A percentile compares a stretch with the other conserved stretches of the same genome.
These are phyloP conservation scores for Chlorocebus sabaeus DNA, from an alignment of 2,113 vertebrate species.

Conservation along the genomic window DNA sequence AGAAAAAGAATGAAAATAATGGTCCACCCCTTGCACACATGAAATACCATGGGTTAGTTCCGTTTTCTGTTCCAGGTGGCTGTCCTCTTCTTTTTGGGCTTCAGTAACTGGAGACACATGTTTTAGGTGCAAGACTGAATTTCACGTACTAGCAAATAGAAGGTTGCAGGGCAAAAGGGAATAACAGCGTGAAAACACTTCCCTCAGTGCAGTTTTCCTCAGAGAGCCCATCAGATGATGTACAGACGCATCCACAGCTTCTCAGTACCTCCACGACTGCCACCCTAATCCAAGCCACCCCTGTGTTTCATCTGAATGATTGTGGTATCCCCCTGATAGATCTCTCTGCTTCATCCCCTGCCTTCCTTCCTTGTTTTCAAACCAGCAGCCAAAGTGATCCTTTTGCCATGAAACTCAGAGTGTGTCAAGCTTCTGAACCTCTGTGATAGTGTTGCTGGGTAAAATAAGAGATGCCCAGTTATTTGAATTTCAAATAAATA, in stretches of 20 bases:
- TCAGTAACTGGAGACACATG: not conserved
- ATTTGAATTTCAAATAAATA: not conserved
- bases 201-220: accelerated
- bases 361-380: not conserved
- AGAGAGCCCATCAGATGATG: not conserved
- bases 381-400: not conserved
- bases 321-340: accelerated
- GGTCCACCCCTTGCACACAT: not conserved
- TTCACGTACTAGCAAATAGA: not conserved
- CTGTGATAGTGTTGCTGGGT: not conserved
- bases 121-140: not conserved
- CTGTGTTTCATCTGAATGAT: not conserved
- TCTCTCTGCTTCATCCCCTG: too few relatives aligned
- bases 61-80: not conserved
- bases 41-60: not conserved
- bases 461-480: not conserved
- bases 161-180: not conserved
- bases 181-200: not conserved
- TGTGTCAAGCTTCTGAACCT: not conserved
- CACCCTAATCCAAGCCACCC: not conserved
- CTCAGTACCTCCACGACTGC: not conserved
- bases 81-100: not conserved
- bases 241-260: too few relatives aligned
- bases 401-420: not conserved
- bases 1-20: not conserved